Evolutionary conservation across 2,888 invertebrate species (phyloP).

Genomic region (Ypsolopha scabrella): DNA sequence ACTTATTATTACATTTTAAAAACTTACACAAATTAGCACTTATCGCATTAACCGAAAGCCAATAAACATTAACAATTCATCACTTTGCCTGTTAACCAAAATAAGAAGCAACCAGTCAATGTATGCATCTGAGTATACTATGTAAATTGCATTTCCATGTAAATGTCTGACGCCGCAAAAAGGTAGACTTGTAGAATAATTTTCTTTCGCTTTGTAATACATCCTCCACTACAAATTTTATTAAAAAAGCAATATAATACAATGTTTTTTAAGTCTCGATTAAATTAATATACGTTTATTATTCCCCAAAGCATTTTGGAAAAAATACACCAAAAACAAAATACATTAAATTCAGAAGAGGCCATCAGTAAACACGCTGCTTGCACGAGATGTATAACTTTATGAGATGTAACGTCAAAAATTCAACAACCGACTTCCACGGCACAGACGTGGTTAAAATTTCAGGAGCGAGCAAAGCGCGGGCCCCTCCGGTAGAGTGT

Average conservation of each 20-base stretch:
- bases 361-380: not conserved
- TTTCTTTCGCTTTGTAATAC: conserved; percentile 12
- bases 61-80: too few species aligned
- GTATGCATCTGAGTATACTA: too few species aligned
- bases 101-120: too few species aligned
- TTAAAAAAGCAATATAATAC: not conserved
- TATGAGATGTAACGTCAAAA: conserved; percentile 26
- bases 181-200: too few species aligned
- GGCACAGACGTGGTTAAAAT: conserved; percentile 49
- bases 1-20: too few species aligned
- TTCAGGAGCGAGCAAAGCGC: conserved; percentile 45
- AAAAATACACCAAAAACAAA: not conserved
- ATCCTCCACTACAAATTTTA: not conserved
- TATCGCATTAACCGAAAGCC: too few species aligned
- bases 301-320: not conserved
- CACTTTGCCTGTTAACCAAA: too few species aligned
- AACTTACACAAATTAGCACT: too few species aligned
- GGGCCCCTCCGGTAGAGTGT: conserved; percentile 45
- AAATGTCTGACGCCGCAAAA: too few species aligned
- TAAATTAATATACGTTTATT: not conserved
- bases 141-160: too few species aligned
- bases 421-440: conserved; percentile 33
- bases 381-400: conserved; percentile 33
- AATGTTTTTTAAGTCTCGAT: not conserved
- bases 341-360: not conserved